These are phyloP conservation scores for Patella pellucida DNA, from an alignment of 2,888 invertebrate species.

Conservation along the genomic window DNA sequence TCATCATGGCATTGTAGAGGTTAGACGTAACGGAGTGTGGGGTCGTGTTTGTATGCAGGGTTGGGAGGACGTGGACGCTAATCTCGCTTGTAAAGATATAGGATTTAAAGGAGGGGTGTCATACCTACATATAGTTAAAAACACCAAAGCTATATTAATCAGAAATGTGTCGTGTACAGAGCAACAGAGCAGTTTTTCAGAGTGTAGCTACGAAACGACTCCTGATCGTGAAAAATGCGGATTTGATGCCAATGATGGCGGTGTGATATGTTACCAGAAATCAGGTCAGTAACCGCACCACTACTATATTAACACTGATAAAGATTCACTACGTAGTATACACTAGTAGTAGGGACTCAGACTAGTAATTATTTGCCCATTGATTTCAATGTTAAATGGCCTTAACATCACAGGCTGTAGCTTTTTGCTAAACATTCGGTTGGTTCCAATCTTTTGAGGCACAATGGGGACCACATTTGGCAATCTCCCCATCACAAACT, in stretches of 20 bases:
- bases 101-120: slow-evolving; percentile 57
- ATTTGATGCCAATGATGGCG: slow-evolving; percentile 54
- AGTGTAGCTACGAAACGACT: slow-evolving; percentile 42
- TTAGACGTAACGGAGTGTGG: slow-evolving; percentile 79
- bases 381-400: no score
- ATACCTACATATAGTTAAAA: slow-evolving; percentile 60
- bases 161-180: slow-evolving; percentile 49
- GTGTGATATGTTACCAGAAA: slow-evolving; percentile 54
- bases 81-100: slow-evolving; percentile 72
- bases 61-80: slow-evolving; percentile 79
- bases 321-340: no score
- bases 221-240: slow-evolving; percentile 46
- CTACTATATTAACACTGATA: no score
- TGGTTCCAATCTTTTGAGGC: no score
- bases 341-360: no score
- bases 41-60: slow-evolving; percentile 83
- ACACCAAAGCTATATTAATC: slow-evolving; percentile 54
- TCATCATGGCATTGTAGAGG: slow-evolving; percentile 74
- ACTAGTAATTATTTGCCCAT: no score
- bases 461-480: no score
- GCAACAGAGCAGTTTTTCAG: slow-evolving; percentile 35
- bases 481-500: no score
- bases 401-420: no score
- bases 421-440: no score
- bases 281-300: slow-evolving; percentile 35